Conservation (phyloP, 2,113 vertebrate genomes). For the Boulengeromyrus knoepffleri region DNA sequence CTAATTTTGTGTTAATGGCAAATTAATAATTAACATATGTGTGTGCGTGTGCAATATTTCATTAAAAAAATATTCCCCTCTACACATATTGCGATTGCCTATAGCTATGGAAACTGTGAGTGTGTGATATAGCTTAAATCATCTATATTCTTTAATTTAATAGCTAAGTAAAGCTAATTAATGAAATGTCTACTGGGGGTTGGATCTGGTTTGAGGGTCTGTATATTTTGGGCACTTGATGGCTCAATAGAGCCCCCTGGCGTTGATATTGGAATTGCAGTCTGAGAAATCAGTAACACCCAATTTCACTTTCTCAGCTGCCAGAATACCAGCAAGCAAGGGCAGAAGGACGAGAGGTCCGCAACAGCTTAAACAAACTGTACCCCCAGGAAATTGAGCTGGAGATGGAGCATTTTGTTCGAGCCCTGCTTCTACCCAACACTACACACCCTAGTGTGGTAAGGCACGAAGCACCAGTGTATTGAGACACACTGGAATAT, state of each 20-base stretch:
- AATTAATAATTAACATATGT: too few relatives aligned
- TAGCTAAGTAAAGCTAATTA: neutral
- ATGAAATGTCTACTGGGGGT: neutral
- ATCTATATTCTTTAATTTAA: neutral
- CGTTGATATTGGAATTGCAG: neutral
- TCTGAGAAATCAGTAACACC: neutral
- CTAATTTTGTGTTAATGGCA: neutral
- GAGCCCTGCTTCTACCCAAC: constrained; percentile 76
- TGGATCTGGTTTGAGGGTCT: neutral
- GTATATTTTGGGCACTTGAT: neutral
- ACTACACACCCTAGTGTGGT: constrained; percentile 76
- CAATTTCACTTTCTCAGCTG: constrained; percentile 44
- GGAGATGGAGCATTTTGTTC: constrained; percentile 66
- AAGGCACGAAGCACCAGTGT: constrained; percentile 24
- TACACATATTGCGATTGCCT: too few relatives aligned
- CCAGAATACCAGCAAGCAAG: constrained; percentile 56
- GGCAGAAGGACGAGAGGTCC: constrained; percentile 62
- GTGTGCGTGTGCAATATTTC: too few relatives aligned
- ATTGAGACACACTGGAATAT: neutral
- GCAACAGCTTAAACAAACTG: constrained; percentile 56
- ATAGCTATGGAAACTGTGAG: neutral
- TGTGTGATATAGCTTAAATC: neutral
- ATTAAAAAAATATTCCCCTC: too few relatives aligned
- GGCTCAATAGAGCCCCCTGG: neutral
- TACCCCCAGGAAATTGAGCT: constrained; percentile 53